Base-by-base conservation (phyloP, 2,888 invertebrate genomes). In the Acrocyrtus sp. region DNA sequence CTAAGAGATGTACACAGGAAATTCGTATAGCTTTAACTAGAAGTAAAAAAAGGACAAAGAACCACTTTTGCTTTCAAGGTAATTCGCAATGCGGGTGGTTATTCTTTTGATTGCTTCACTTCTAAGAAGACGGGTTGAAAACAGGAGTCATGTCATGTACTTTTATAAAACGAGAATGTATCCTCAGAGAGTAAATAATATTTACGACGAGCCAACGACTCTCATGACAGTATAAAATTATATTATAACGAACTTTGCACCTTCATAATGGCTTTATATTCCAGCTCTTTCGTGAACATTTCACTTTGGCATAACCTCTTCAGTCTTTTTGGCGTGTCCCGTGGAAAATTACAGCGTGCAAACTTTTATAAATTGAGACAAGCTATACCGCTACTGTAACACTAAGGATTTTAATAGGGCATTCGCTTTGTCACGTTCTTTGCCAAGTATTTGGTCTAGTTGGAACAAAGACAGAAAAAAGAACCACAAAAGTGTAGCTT, bases 371-470 rank as follows among this genome's bases (percentile, higher is more conserved):
- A 34, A 34, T 8, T 34, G 5, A 34, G 34, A 34, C 34, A 34
- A n/a, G n/a, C n/a, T n/a, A n/a, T n/a, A n/a, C n/a, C n/a, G n/a
- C n/a, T n/a, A n/a, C n/a, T 34, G 34, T 34, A 34, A 34, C 5
- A 34, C 34, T 34, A 34, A 34, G 34, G n/a, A n/a, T n/a, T n/a
- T n/a, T n/a, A 34, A 5, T 34, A 34, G 34, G 34, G 12, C 34
- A 34, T 34, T 34, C 34, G 34, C 34, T 34, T 56, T 22, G 21
- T 22, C 45, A 17, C 21, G 24, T 26, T 22, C 10, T 24, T 50
- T 56, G 66, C 66, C 66, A 66, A 66, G 26, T 57, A 66, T 66
- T 56, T 48, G 66, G 26, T 66, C 66, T 48, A 66, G 45, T 66
- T 66, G 66, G 66, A 66, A 66, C 66, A 41, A 41, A 26, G 22